Percentiles rank a stretch among this genome's conserved stretches.
Conservation (phyloP, 2,113 vertebrate genomes). For the Podiceps cristatus region DNA sequence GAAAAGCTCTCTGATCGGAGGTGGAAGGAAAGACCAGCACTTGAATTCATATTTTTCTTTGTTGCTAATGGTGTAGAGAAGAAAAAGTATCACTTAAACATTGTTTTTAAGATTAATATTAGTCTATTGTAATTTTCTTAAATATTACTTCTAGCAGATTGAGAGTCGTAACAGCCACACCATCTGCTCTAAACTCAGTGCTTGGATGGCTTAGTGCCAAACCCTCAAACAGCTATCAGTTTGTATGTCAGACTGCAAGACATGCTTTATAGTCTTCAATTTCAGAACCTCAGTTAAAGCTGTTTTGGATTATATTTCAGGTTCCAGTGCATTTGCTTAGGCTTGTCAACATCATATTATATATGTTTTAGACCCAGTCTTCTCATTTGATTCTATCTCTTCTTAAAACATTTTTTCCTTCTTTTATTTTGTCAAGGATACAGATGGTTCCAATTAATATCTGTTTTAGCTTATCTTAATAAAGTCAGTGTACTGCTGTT, state of each 20-base stretch:
- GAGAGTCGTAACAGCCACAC: not conserved
- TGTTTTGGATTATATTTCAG: not conserved
- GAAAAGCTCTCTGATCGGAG: not conserved
- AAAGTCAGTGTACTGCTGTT: not conserved
- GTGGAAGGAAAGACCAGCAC: not conserved
- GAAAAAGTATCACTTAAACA: not conserved
- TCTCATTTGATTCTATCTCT: not conserved
- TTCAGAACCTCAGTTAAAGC: not conserved
- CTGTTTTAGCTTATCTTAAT: not conserved
- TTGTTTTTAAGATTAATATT: not conserved
- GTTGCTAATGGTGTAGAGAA: not conserved
- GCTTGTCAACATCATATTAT: not conserved
- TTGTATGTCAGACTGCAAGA: not conserved
- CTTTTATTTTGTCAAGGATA: not conserved
- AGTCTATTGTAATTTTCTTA: not conserved
- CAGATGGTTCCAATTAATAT: not conserved
- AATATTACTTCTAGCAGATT: not conserved
- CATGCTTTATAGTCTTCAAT: not conserved
- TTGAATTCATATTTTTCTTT: not conserved
- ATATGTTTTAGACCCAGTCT: not conserved
- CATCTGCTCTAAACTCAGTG: not conserved
- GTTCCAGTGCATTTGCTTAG: not conserved
- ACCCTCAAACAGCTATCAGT: not conserved
- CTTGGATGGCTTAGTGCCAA: not conserved
- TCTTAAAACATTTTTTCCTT: not conserved